Conservation (phyloP, 2,113 vertebrate genomes). For the Lophius piscatorius region DNA sequence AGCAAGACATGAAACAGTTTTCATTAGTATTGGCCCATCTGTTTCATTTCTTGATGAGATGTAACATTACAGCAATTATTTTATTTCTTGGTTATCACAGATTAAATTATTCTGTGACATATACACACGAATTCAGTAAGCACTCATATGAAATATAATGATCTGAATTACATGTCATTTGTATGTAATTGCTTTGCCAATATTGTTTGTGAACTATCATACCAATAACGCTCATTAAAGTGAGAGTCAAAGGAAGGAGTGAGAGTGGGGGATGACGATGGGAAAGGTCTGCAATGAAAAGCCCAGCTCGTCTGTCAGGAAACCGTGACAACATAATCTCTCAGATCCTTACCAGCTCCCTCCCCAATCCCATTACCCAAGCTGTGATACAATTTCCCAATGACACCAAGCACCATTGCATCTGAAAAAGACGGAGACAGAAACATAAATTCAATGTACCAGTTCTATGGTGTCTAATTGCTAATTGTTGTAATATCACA, state of each 20-base stretch:
- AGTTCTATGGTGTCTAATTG: conserved; percentile 61
- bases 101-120: neutral
- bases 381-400: conserved; percentile 72
- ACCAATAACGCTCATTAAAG: conserved; percentile 35
- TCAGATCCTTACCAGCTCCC: conserved; percentile 50
- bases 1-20: too few species aligned
- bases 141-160: too few species aligned
- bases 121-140: neutral
- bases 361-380: conserved; percentile 73
- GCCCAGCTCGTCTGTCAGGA: conserved; percentile 62
- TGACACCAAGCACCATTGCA: conserved; percentile 65
- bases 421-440: conserved; percentile 58
- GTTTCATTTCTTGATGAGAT: neutral
- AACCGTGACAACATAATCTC: conserved; percentile 71
- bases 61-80: too few species aligned
- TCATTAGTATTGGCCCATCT: neutral
- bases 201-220: conserved; percentile 45
- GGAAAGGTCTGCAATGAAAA: conserved; percentile 32
- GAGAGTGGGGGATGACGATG: neutral
- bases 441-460: conserved; percentile 68
- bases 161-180: conserved; percentile 20
- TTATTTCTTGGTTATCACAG: too few species aligned
- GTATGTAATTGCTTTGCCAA: conserved; percentile 21
- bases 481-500: conserved; percentile 76
- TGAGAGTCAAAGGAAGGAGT: conserved; percentile 10